Percentiles rank a stretch among this genome's conserved stretches.
These are phyloP conservation scores for Caenorhabditis sp. DNA, from an alignment of 2,888 invertebrate species.

Conservation along the genomic window DNA sequence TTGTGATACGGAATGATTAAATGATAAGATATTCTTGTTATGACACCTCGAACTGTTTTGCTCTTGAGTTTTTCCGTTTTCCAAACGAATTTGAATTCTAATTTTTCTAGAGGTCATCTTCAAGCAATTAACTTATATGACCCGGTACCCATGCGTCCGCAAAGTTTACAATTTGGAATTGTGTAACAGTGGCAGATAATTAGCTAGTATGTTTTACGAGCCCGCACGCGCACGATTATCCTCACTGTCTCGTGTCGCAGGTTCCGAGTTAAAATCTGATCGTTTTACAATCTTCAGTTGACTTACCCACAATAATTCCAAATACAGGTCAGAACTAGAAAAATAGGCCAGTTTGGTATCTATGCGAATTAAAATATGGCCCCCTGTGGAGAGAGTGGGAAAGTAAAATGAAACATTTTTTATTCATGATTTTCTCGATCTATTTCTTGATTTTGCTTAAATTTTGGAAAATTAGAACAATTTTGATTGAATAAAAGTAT, in stretches of 20 bases:
- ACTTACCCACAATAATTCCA: not conserved
- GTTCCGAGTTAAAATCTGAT: slow-evolving; percentile 7
- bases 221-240: slow-evolving; percentile 21
- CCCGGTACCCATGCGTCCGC: slow-evolving; percentile 4
- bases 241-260: slow-evolving; percentile 5
- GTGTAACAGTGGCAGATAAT: slow-evolving; percentile 61
- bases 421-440: not conserved
- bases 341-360: slow-evolving; percentile 26
- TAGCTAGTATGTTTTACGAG: slow-evolving; percentile 52
- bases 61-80: not conserved
- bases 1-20: slow-evolving; percentile 27
- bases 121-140: slow-evolving; percentile 61
- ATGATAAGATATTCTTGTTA: slow-evolving; percentile 1
- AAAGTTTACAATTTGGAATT: slow-evolving; percentile 54
- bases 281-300: slow-evolving; percentile 10
- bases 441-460: too few relatives aligned
- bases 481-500: too few relatives aligned
- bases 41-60: not conserved
- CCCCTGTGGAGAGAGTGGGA: slow-evolving; percentile 15
- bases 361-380: slow-evolving; percentile 21
- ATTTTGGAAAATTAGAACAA: too few relatives aligned
- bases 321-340: slow-evolving; percentile 7
- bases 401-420: not conserved
- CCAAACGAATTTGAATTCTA: slow-evolving; percentile 1
- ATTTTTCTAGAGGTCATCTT: slow-evolving; percentile 22